Evolutionary conservation across 2,888 invertebrate genomes (phyloP).

Genomic region (Timema cristinae): DNA sequence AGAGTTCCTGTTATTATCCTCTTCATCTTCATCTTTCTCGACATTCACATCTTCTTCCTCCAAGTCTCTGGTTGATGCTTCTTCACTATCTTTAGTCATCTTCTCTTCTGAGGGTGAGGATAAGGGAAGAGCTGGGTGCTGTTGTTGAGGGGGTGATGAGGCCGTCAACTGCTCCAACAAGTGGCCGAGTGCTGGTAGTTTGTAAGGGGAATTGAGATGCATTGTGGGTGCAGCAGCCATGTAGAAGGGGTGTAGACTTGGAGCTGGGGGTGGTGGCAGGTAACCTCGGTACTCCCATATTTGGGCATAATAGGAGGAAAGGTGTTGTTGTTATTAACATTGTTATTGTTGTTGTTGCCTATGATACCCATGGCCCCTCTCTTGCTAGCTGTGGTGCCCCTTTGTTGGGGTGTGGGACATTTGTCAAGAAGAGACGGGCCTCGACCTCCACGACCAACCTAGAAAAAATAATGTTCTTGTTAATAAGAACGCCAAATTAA

Average conservation of each 20-base stretch:
- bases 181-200: constrained; percentile 58
- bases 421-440: constrained; percentile 25
- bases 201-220: constrained; percentile 50
- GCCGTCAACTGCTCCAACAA: constrained; percentile 59
- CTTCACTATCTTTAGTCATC: constrained; percentile 17
- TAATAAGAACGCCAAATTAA: no score
- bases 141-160: constrained; percentile 23
- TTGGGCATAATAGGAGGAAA: constrained; percentile 73
- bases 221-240: constrained; percentile 46
- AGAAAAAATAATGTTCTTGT: neutral
- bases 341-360: constrained; percentile 41
- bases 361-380: constrained; percentile 50
- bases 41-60: constrained; percentile 49
- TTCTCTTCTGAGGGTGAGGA: constrained; percentile 28
- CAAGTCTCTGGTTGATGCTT: constrained; percentile 43
- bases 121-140: constrained; percentile 4
- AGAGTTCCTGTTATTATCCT: constrained; percentile 36
- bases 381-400: constrained; percentile 20
- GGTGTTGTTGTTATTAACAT: constrained; percentile 39
- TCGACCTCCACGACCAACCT: constrained; percentile 30
- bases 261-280: constrained; percentile 41
- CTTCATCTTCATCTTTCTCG: constrained; percentile 35
- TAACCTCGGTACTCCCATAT: constrained; percentile 43
- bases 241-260: constrained; percentile 56
- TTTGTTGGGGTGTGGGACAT: constrained; percentile 15